Evolutionary conservation across 2,888 invertebrate species (phyloP), one percentile per base, ranked within the genome.

Genomic region (Nesidiocoris tenuis): DNA sequence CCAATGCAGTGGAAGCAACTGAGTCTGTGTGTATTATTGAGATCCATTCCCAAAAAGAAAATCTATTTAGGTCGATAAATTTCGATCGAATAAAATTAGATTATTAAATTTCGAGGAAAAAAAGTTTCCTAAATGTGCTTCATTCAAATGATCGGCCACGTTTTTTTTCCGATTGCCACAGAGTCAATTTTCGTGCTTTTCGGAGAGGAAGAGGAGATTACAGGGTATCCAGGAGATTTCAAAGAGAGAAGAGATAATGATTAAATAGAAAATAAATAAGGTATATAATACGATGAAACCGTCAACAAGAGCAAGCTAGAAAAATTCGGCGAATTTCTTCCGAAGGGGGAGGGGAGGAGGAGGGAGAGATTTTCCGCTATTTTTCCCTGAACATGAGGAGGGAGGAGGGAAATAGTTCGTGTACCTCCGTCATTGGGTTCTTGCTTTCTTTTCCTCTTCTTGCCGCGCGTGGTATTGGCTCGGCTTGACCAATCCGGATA

Each of bases 401-500:
- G 77, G 75, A 75, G 74, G 59, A 24, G 39, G 39, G 39, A 12
- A 39, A 71, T 78, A 66, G 22, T 18, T 19, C 87, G 88, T 88
- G 90, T 93, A 94, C 94, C 94, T 93, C 93, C 94, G 90, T 94
- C 94, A 90, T 91, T 92, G 90, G 93, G 91, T 89, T 95, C 95
- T 93, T 94, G 94, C 91, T 95, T 94, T 91, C 94, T 92, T 91
- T 98, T 98, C 93, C 98, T 95, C 92, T 97, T 98, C 90, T 95
- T 95, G 90, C 97, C 96, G 88, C 96, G 94, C 87, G 98, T 96
- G 90, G 98, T 97, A 91, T 99, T 98, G 87, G 98, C 92, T 87
- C 98, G 97, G 88, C 94, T 94, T 88, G 94, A 94, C 98, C 98
- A 98, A 89, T 96, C 96, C 85, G 98, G 98, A 90, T 98, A 97